Evolutionary conservation across 2,113 vertebrate species (phyloP), one percentile per base, ranked within the genome.

Genomic region (Theropithecus gelada): DNA sequence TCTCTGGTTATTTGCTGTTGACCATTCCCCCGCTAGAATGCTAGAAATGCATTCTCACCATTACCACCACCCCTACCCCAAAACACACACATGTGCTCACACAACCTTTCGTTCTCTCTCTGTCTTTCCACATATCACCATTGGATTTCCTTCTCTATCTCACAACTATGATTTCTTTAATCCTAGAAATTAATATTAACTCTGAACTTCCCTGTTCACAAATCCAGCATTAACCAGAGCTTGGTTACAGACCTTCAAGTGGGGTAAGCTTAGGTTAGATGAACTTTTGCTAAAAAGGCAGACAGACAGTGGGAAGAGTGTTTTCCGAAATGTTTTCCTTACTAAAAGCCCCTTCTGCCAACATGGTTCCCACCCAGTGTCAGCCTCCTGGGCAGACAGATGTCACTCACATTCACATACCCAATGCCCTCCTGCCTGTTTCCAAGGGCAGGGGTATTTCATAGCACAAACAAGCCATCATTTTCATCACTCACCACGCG

Each of bases 331-430:
- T 55, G 48, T 48, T 22, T n/a, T 12, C 20, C 40, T 94, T 59
- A 52, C 32, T 23, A 66, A 73, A 94, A 95, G 61, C 38, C 38
- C 48, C 59, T 82, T 93, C 72, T 94, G 38, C 73, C 68, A 86
- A 78, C 40, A 35, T 3, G 32, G 57, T 35, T 90, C 76, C 84
- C 10, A 64, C 38, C 85, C 90, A 48, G 43, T 17, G 68, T 66
- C 55, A 61, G 86, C 43, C 25, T 85, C 88, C 55, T 48, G 23
- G n/a, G 35, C 82, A 82, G 85, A 61, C 80, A 84, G 72, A 35
- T 88, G 81, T 84, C 81, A 79, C 18, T 48, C 79, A 38, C 9
- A 79, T 22, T 48, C 79, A 38, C 9, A 5, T 40, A 6, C 75
- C 12, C 57, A 6, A 32, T 38, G 89, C 32, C 59, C 70, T 52